These are phyloP conservation scores for Stichodactyla mertensii DNA, from an alignment of 64 coral and sea anemone species.

Conservation along the genomic window DNA sequence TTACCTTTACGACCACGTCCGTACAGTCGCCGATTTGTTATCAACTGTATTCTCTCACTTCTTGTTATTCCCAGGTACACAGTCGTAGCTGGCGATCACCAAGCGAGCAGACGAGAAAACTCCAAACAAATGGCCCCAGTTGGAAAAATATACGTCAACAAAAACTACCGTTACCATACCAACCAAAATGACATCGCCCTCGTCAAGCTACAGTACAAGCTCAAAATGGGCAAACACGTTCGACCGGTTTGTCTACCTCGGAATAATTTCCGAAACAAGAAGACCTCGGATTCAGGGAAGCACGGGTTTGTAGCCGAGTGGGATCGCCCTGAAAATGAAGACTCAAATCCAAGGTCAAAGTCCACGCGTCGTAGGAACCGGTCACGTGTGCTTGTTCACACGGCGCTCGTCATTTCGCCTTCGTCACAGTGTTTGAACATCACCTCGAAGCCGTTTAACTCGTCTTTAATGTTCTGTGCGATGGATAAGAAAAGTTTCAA, in stretches of 20 bases:
- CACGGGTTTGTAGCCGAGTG: slow-evolving; percentile 47
- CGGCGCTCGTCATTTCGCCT: slow-evolving; percentile 24
- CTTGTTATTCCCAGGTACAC: slow-evolving; percentile 34
- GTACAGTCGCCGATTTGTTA: too few relatives aligned
- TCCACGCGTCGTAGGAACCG: slow-evolving; percentile 10
- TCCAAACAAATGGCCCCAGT: slow-evolving; percentile 38
- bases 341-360: not conserved
- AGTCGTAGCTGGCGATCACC: slow-evolving; percentile 30
- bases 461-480: slow-evolving; percentile 42
- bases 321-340: slow-evolving; percentile 5
- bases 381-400: slow-evolving; percentile 24
- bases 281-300: slow-evolving; percentile 17
- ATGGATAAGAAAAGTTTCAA: slow-evolving; percentile 13
- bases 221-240: slow-evolving; percentile 47
- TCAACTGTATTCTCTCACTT: not conserved
- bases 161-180: slow-evolving; percentile 36
- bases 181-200: slow-evolving; percentile 54
- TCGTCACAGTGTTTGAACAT: slow-evolving; percentile 22
- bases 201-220: slow-evolving; percentile 36
- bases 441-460: slow-evolving; percentile 37
- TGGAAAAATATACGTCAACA: slow-evolving; percentile 35
- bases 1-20: too few relatives aligned
- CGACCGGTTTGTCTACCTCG: slow-evolving; percentile 39
- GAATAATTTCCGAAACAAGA: not conserved
- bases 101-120: slow-evolving; percentile 12